Conservation (phyloP, 2,888 invertebrate genomes). For the Eledona agricola region DNA sequence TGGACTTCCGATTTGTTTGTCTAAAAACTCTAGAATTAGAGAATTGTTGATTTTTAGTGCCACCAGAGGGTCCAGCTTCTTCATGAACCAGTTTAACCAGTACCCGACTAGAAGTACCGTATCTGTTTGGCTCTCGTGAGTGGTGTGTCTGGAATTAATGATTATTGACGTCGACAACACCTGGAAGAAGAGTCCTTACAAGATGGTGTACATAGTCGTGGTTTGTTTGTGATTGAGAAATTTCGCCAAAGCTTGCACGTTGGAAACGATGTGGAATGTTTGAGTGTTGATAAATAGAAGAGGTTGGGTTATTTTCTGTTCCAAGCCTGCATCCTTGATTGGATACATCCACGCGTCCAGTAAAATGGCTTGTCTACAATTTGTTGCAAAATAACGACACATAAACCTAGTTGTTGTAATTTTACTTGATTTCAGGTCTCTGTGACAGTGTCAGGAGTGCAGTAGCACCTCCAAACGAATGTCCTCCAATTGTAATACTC, state of each 20-base stretch:
- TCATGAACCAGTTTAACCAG: slow-evolving; percentile 65
- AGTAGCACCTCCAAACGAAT: slow-evolving; percentile 74
- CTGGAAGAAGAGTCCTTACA: slow-evolving; percentile 57
- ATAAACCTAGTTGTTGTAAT: neutral
- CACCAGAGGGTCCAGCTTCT: slow-evolving; percentile 59
- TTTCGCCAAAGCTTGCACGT: slow-evolving; percentile 64
- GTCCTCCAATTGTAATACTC: slow-evolving; percentile 67
- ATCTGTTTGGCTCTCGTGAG: slow-evolving; percentile 65
- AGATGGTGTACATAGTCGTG: slow-evolving; percentile 61
- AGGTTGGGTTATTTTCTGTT: slow-evolving; percentile 62
- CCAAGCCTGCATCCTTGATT: slow-evolving; percentile 62
- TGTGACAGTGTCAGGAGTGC: slow-evolving; percentile 66
- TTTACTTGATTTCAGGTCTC: slow-evolving; percentile 66
- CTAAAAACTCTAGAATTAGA: slow-evolving; percentile 60
- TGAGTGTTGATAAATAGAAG: slow-evolving; percentile 68
- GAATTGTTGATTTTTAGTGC: slow-evolving; percentile 62
- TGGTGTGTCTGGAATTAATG: slow-evolving; percentile 56
- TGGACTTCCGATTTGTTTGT: slow-evolving; percentile 51
- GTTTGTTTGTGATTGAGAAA: slow-evolving; percentile 50
- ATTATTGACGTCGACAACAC: slow-evolving; percentile 1
- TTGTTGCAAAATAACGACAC: no score
- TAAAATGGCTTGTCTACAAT: slow-evolving; percentile 63
- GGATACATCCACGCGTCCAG: slow-evolving; percentile 73
- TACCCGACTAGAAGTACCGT: slow-evolving; percentile 61
- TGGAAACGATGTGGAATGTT: slow-evolving; percentile 67